These are phyloP conservation scores for Lagria hirta DNA, from an alignment of 2,888 invertebrate species.

Conservation along the genomic window DNA sequence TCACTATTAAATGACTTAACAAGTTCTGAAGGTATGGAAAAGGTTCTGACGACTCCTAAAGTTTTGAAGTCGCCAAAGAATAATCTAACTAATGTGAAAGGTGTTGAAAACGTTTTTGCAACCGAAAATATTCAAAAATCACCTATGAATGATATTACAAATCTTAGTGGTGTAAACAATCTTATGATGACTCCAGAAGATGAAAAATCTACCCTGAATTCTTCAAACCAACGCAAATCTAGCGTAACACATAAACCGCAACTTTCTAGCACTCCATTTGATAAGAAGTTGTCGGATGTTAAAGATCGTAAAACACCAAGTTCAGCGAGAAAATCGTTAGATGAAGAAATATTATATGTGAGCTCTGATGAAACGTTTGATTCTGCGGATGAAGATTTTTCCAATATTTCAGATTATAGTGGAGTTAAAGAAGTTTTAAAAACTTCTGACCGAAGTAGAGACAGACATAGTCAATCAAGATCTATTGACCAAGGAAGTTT, in stretches of 20 bases:
- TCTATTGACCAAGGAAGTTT: conserved; percentile 32
- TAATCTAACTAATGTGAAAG: conserved; percentile 28
- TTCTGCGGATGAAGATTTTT: no score
- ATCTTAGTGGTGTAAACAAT: conserved; percentile 33
- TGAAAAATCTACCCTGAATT: conserved; percentile 30
- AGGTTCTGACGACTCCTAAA: conserved; percentile 36
- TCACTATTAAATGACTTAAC: conserved; percentile 36
- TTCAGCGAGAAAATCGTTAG: no score
- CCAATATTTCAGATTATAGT: conserved; percentile 27
- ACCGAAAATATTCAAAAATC: conserved; percentile 31
- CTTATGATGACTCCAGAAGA: conserved; percentile 33
- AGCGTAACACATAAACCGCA: no score
- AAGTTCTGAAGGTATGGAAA: conserved; percentile 32
- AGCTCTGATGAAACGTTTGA: no score
- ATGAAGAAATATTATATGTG: no score
- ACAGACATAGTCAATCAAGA: conserved; percentile 30
- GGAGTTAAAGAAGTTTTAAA: conserved; percentile 30
- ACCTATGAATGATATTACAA: conserved; percentile 35
- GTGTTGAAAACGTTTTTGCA: conserved; percentile 29
- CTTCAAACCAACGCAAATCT: no score
- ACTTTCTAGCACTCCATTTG: no score
- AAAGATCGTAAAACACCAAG: no score
- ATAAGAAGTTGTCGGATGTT: no score
- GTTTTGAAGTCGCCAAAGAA: conserved; percentile 29
- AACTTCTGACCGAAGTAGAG: no score